Base-by-base conservation (phyloP, 2,113 vertebrate species). In the Microcebus griseorufus region DNA sequence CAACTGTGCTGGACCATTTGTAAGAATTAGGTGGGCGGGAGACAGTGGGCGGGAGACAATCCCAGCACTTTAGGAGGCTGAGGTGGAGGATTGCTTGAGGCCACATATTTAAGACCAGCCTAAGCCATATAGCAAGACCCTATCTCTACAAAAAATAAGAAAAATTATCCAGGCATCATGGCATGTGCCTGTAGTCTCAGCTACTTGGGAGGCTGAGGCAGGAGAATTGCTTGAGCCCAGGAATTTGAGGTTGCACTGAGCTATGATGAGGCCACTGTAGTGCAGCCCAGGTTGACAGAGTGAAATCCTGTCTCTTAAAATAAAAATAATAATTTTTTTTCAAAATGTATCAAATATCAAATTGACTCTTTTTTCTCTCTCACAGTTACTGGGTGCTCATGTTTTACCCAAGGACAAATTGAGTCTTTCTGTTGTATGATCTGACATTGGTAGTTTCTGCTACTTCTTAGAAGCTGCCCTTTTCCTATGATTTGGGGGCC, bases 401-500 rank as follows among this genome's bases (percentile, higher is more conserved):
- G 42, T n/a, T 95, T 87, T 88, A 29, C 62, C n/a, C 55, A 75
- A 69, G 53, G 80, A 88, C 37, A 88, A 45, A 88, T n/a, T 94
- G 51, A 75, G 45, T 85, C 9, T 72, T 2, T 95, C 25, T 93
- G 22, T 93, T 91, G 9, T 65, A 23, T 93, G 75, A 91, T 93
- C 51, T 42, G 80, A 7, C 25, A 22, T 65, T 85, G 53, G 39
- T 39, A 91, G 29, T 92, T 85, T 88, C 55, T 93, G 45, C 22
- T 90, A 93, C 75, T 95, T 14, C 75, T 58, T 58, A 82, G 55
- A 78, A 80, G 37, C 88, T 83, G 9, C 45, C n/a, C 22, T 84
- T 55, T 97, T 96, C 37, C 72, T 93, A 75, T 53, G 45, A 92
- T 92, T 97, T 83, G n/a, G 22, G 42, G 78, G 64, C 7, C n/a